Evolutionary conservation across 2,888 invertebrate genomes (phyloP).

Genomic region (Lutraria lutraria): DNA sequence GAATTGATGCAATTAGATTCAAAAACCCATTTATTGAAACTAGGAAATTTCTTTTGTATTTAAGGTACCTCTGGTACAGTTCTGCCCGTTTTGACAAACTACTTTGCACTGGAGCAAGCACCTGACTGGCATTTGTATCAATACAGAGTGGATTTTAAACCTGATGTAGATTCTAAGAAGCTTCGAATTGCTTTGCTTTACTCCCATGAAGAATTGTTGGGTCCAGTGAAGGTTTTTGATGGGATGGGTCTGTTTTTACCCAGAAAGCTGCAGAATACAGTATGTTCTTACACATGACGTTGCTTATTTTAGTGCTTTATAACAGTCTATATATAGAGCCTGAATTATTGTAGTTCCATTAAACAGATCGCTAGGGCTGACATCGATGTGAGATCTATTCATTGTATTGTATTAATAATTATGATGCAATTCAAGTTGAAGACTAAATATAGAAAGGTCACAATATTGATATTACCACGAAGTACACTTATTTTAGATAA

Average conservation of each 20-base stretch:
- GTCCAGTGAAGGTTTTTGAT: constrained; percentile 83
- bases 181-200: constrained; percentile 81
- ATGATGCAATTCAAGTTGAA: too few species aligned
- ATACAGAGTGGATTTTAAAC: constrained; percentile 85
- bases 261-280: constrained; percentile 78
- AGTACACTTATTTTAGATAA: too few species aligned
- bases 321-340: background rate
- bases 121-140: constrained; percentile 83
- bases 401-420: too few species aligned
- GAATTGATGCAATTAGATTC: too few species aligned
- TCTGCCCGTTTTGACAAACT: constrained; percentile 80
- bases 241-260: constrained; percentile 84
- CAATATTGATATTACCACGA: too few species aligned
- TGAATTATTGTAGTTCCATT: too few species aligned
- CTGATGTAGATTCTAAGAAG: constrained; percentile 81
- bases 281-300: background rate
- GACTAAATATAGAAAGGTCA: too few species aligned
- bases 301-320: background rate
- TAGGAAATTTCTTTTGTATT: constrained; percentile 40
- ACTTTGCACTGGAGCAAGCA: constrained; percentile 77
- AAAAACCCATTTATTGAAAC: too few species aligned
- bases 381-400: too few species aligned
- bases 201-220: constrained; percentile 78
- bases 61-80: constrained; percentile 80
- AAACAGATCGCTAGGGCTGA: too few species aligned